Evolutionary conservation across 2,113 vertebrate genomes (phyloP).

Genomic region (Scomber scombrus): DNA sequence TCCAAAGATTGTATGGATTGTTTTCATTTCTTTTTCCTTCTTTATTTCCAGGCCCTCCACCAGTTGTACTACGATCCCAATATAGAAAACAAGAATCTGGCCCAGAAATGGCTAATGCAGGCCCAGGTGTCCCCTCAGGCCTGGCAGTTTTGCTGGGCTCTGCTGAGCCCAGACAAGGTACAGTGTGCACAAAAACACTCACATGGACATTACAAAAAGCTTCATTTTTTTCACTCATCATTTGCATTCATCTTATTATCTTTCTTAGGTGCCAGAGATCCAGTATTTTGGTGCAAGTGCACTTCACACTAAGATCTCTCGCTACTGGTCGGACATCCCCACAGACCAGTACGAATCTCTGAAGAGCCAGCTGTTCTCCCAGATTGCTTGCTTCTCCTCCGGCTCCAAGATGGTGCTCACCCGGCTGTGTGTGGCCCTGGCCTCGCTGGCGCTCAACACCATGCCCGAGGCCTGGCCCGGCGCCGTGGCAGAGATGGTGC

Average conservation of each 20-base stretch:
- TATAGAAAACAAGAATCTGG: slow-evolving; percentile 99
- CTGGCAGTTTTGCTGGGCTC: slow-evolving; percentile 99
- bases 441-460: slow-evolving; percentile 97
- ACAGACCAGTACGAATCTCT: slow-evolving; percentile 96
- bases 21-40: slow-evolving; percentile 15
- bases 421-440: slow-evolving; percentile 95
- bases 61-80: slow-evolving; percentile 99
- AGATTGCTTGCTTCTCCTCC: slow-evolving; percentile 95
- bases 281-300: slow-evolving; percentile 99
- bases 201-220: background rate
- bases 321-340: slow-evolving; percentile 98
- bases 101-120: slow-evolving; percentile 99
- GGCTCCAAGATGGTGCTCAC: slow-evolving; percentile 99
- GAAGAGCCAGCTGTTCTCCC: slow-evolving; percentile 96
- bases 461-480: slow-evolving; percentile 98
- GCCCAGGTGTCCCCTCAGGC: slow-evolving; percentile 98
- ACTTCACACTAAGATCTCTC: slow-evolving; percentile 98
- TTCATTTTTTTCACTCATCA: background rate
- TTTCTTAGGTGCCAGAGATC: slow-evolving; percentile 93
- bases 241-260: slow-evolving; percentile 1
- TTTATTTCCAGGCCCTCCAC: slow-evolving; percentile 90
- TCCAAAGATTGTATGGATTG: background rate
- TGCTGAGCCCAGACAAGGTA: slow-evolving; percentile 95
- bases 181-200: slow-evolving; percentile 8
- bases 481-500: slow-evolving; percentile 96